A percentile compares a stretch with the other conserved stretches of the same genome.
Evolutionary conservation across 2,113 vertebrate genomes (phyloP).

Genomic region (Macrotus californicus): DNA sequence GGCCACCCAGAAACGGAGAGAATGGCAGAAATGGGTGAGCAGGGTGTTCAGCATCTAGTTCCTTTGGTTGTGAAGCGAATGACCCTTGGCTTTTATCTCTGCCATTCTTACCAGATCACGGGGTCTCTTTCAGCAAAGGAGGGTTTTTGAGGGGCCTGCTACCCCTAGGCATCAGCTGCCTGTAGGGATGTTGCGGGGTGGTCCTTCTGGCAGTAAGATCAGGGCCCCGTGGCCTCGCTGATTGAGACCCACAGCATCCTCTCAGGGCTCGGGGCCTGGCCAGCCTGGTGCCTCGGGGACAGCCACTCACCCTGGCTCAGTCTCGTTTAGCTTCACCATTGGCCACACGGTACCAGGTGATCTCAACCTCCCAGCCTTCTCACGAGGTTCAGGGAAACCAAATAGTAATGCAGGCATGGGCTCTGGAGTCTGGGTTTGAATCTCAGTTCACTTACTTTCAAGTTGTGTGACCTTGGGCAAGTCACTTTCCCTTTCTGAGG

Average conservation of each 20-base stretch:
- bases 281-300: background rate
- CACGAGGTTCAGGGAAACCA: background rate
- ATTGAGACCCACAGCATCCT: background rate
- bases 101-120: background rate
- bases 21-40: background rate
- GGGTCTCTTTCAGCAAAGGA: background rate
- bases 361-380: background rate
- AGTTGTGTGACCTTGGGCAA: background rate
- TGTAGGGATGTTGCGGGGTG: background rate
- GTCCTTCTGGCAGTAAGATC: background rate
- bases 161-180: background rate
- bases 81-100: background rate
- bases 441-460: background rate
- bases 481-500: background rate
- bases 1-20: background rate
- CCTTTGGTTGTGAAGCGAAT: background rate
- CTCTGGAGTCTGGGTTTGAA: background rate
- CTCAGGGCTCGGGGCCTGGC: background rate
- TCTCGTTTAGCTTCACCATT: background rate
- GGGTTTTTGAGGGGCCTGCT: background rate
- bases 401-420: background rate
- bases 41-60: background rate
- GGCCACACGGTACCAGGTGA: background rate
- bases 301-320: background rate
- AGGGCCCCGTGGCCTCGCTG: background rate